Base-by-base conservation (phyloP, 2,888 invertebrate species). In the Lasioglossum oenotherae region DNA sequence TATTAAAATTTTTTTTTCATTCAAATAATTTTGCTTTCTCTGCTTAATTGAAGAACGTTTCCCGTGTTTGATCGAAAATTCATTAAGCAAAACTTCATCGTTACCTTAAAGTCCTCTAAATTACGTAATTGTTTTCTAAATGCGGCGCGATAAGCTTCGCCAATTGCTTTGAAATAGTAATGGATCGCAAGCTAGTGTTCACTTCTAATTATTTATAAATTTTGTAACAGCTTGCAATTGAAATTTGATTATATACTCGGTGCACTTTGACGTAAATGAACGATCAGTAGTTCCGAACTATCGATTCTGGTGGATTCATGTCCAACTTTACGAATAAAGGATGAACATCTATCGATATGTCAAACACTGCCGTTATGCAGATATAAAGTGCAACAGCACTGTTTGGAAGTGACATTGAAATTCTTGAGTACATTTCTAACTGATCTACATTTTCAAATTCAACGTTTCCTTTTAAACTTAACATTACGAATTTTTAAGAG, bases 201-300 rank as follows among this genome's bases (percentile, higher is more conserved):
- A 10, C 46, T 46, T n/a, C 76, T 67, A 73, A 84, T 84, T 67
- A 84, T 80, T 80, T 77, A 73, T 75, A 79, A 84, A 85, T 84
- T 83, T 84, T 53, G 72, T n/a, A 75, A 73, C 44, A 38, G 72
- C 53, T 76, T 31, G 64, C 53, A 67, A 85, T 84, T 35, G 84
- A 83, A 85, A 83, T 80, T 85, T 38, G 57, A 80, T 76, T 84
- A 84, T 74, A 76, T 23, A 80, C 46, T 41, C 19, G 14, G 31
- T 35, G 72, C 75, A 84, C 41, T 84, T 78, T 41, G 71, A 78
- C 78, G 44, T 74, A 82, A 82, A 49, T 49, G 82, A 78, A 78
- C 82, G 82, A 84, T 84, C 82, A 35, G 74, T 71, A 74, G 69
- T 82, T 81, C 38, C 78, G 31, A 84, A 82, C 78, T 85, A 79